Base-by-base conservation (phyloP, 2,113 vertebrate species). In the Shinisaurus crocodilurus region DNA sequence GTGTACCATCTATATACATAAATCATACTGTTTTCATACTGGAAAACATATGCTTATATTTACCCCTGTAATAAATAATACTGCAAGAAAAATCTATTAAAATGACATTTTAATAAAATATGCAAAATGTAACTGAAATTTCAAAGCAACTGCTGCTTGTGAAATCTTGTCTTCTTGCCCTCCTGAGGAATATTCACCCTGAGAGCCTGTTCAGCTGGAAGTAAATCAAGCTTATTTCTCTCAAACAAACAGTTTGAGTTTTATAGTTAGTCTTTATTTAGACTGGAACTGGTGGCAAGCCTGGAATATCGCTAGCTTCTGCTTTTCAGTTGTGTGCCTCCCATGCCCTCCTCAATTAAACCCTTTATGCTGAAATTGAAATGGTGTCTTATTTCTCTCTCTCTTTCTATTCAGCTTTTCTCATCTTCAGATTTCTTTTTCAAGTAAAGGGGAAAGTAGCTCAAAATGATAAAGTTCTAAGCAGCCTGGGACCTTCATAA, bases 21-120 rank as follows among this genome's bases (percentile, higher is more conserved):
- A 93, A 88, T 88, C 5, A 86, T 92, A 25, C 3, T 74, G 70
- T 84, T 37, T 92, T 87, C 5, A 82, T 93, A 9, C 3, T 72
- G 69, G 69, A 40, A 93, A 93, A 91, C 5, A 88, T 85, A 86
- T 81, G 15, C 50, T 93, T 90, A 54, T 27, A 93, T 92, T 93
- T 89, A 91, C 83, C 75, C 75, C 25, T 85, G n/a, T 45, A 90
- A 65, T 77, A 93, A 93, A 90, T 90, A 95, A 90, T 1, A 25
- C 77, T 93, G 80, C 27, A 8, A 86, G 74, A 89, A 90, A 69
- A 82, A 85, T 91, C 77, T 48, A 90, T n/a, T 89, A 85, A 89
- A 91, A 63, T 83, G 88, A 88, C 91, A 92, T 29, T 70, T 90
- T 84, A 75, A 60, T 48, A 92, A 93, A 92, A 74, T 8, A 87